A percentile compares a stretch with the other conserved stretches of the same genome.
Evolutionary conservation across 2,888 invertebrate genomes (phyloP).

Genomic region (Parnassius glacialis): DNA sequence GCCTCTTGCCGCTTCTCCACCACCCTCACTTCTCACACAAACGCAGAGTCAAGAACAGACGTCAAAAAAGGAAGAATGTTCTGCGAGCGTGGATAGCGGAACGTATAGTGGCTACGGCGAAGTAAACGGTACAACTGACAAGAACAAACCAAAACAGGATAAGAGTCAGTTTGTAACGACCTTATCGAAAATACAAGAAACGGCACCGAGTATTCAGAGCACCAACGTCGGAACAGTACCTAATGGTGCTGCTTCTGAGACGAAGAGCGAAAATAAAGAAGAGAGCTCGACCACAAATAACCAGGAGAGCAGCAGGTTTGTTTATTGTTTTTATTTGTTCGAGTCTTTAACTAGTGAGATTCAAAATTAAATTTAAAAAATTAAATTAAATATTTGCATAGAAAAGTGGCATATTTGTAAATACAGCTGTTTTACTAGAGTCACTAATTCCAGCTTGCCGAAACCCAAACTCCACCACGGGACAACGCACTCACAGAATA

Average conservation of each 20-base stretch:
- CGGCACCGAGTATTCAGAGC: conserved; percentile 68
- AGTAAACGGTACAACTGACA: conserved; percentile 65
- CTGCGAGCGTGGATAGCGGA: conserved; percentile 72
- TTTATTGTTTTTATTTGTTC: not conserved
- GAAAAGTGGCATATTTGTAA: too few species aligned
- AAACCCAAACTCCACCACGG: too few species aligned
- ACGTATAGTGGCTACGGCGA: conserved; percentile 73
- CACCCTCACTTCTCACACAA: conserved; percentile 51
- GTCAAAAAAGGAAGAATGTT: conserved; percentile 71
- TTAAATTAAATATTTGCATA: too few species aligned
- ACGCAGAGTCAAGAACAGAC: conserved; percentile 43
- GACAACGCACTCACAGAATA: too few species aligned
- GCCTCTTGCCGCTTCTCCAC: conserved; percentile 83
- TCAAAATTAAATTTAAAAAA: too few species aligned
- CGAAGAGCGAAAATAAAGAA: conserved; percentile 53
- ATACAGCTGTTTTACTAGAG: too few species aligned
- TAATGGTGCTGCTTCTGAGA: conserved; percentile 66
- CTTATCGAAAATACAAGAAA: conserved; percentile 84
- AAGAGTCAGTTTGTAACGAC: conserved; percentile 81
- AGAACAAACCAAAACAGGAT: conserved; percentile 64
- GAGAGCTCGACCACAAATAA: conserved; percentile 51
- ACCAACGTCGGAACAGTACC: conserved; percentile 59
- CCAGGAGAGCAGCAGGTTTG: conserved; percentile 68
- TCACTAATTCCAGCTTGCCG: too few species aligned
- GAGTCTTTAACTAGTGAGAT: too few species aligned